Conservation (phyloP, 2,888 invertebrate species). For the Acholoe squamosa region DNA sequence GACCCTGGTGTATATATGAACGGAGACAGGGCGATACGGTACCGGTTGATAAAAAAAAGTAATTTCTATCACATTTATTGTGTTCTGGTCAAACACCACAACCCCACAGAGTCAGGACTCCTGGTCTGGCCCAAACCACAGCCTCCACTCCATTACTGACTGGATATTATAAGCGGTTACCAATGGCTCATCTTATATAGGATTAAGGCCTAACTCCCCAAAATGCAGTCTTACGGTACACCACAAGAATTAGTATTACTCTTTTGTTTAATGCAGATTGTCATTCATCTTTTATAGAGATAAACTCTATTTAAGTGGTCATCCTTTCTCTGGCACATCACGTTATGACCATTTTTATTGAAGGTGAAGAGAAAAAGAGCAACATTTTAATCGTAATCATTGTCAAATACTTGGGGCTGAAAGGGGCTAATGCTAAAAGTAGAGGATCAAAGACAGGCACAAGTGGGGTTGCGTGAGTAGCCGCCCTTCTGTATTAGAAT, state of each 20-base stretch:
- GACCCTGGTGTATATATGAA: constrained; percentile 2
- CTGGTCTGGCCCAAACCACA: background rate
- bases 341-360: no score
- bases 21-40: background rate
- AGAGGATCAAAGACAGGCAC: background rate
- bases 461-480: no score
- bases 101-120: background rate
- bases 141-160: background rate
- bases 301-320: no score
- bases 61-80: constrained; percentile 34
- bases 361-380: no score
- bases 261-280: no score
- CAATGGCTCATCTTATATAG: background rate
- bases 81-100: constrained; percentile 7
- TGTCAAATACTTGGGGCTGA: background rate
- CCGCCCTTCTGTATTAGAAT: no score
- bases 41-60: background rate
- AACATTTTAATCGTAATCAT: no score
- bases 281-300: no score
- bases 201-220: background rate
- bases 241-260: background rate
- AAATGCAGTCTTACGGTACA: background rate
- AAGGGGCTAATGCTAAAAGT: background rate
- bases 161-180: no score
- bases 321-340: no score